A percentile compares a stretch with the other conserved stretches of the same genome.
Conservation (phyloP, 2,113 vertebrate species). For the Macquaria australasica region DNA sequence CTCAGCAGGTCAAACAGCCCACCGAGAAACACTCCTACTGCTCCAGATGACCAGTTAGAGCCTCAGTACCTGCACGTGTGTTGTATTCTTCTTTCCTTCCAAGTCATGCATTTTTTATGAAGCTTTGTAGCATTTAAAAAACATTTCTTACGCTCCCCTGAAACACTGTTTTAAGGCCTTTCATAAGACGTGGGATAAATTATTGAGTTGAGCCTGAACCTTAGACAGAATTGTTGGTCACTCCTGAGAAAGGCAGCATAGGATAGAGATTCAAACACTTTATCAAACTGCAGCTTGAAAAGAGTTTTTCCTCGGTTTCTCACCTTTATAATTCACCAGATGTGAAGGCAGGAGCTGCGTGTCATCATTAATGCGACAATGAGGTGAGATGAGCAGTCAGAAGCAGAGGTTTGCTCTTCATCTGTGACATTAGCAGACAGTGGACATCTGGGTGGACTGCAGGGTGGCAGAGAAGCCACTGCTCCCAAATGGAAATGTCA, state of each 20-base stretch:
- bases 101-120: not conserved
- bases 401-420: conserved; percentile 1
- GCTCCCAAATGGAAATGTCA: conserved; percentile 62
- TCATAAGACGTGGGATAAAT: conserved; percentile 1
- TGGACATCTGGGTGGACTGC: conserved; percentile 28
- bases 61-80: not conserved
- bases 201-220: not conserved
- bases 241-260: not conserved
- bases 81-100: not conserved
- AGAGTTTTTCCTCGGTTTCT: not conserved
- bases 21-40: not conserved
- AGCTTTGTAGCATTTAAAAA: conserved; percentile 25
- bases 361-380: conserved; percentile 15
- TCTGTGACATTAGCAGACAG: conserved; percentile 38
- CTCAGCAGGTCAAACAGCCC: not conserved
- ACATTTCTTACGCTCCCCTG: not conserved
- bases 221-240: not conserved
- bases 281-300: not conserved
- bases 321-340: not conserved
- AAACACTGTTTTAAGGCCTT: conserved; percentile 14
- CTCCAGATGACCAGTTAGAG: not conserved
- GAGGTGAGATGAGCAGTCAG: conserved; percentile 13
- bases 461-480: conserved; percentile 20
- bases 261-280: not conserved
- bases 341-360: not conserved